Base-by-base conservation (phyloP, 1,140 invertebrate genomes). In the Galendromus occidentalis region DNA sequence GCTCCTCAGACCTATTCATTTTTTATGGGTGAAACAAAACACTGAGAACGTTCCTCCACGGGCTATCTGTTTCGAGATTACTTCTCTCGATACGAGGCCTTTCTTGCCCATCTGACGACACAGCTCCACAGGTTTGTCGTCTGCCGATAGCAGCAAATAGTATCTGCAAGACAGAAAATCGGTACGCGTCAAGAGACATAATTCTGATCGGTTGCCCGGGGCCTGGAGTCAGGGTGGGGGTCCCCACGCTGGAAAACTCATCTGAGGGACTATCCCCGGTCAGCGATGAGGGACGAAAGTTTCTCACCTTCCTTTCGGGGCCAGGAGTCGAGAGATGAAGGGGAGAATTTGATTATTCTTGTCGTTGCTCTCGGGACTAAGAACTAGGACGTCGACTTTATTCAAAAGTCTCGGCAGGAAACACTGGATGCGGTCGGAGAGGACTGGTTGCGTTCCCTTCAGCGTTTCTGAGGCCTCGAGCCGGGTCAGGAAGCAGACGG, bases 101-200 rank as follows among this genome's bases (percentile, higher is more conserved):
- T 59, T 59, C 33, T 59, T 59, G 25, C 51, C 51, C 51, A 59
- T 59, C 20, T 59, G 51, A 17, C 51, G 51, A 25, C 51, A 59
- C 25, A 59, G 51, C 51, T 59, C 51, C 25, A 59, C 51, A 17
- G 51, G 51, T 22, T 59, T 59, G 25, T 59, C 51, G 5, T 59
- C 51, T 4, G 51, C 51, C 33, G 51, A 59, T 6, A 59, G 51
- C 4, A 59, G 51, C 17, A 59, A 4, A 25, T 59, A 59, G 51
- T 59, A 59, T 9, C 51, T 59, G 51, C 17, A 25, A 59, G 14
- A 18, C 12, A 59, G 2, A 18, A 1, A 59, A 59, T 59, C 33
- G 33, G 9, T 9, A 6, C 4, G 33, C 4, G 33, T 39, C 33
- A 6, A 9, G 33, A 39, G 9, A 39, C 33, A 4, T 39, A 39